Base-by-base conservation (phyloP, 2,888 invertebrate genomes). In the Aphodius sticticus region DNA sequence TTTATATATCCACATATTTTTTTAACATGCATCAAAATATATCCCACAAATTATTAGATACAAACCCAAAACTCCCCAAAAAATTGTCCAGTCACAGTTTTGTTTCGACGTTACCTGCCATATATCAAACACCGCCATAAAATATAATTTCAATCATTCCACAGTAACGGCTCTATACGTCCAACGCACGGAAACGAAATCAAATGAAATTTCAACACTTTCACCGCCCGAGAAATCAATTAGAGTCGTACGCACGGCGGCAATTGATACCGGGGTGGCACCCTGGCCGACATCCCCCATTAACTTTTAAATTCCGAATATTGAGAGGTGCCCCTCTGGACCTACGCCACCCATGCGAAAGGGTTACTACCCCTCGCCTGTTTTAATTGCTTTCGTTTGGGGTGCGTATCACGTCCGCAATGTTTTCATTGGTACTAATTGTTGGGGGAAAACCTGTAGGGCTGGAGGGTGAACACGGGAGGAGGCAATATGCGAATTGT, bases 391-490 rank as follows among this genome's bases (percentile, higher is more conserved):
- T 7, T 9, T 7, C 53, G 53, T 53, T 53, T 53, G 53, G 53
- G 3, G 53, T 12, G 53, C 53, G 53, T 9, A 53, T 26, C 26
- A 26, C 26, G 26, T 26, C 26, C 26, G 53, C 53, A 53, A 53
- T 53, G 53, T 53, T 53, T 53, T 53, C 53, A 53, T 53, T 53
- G 53, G 53, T 53, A 53, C 53, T 53, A 53, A 53, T 53, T 53
- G 12, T 53, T 53, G 53, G 53, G 53, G 53, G 53, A 9, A 26
- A 53, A 53, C 53, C 53, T 53, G 53, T 53, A 12, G 53, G 53
- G 53, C 12, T 53, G 26, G 26, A 26, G 26, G 26, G 26, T 26
- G 26, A 1, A 26, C 26, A 26, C 26, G 26, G n/a, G n/a, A n/a
- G 38, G 12, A 53, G 2, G 12, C 53, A 53, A 12, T 53, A 53